Evolutionary conservation across 2,888 invertebrate species (phyloP).

Genomic region (Choreutis nemorana): DNA sequence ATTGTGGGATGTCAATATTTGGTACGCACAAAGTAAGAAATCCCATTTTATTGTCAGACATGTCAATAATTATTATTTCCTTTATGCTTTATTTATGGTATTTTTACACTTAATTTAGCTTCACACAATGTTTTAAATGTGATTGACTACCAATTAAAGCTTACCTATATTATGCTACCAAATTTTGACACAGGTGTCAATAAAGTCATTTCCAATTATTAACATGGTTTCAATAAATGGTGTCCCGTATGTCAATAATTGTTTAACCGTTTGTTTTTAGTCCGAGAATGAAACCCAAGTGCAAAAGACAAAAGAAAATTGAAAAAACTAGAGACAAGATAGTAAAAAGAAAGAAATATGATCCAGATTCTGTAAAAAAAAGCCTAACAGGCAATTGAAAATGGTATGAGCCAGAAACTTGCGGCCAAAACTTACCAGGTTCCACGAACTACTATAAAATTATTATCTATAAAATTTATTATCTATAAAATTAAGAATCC

Average conservation of each 20-base stretch:
- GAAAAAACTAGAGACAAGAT: slow-evolving; percentile 1
- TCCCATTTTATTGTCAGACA: too few species aligned
- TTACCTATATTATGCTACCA: too few species aligned
- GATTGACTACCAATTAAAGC: too few species aligned
- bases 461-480: too few species aligned
- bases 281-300: slow-evolving; percentile 4
- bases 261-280: slow-evolving; percentile 5
- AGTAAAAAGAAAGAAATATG: slow-evolving; percentile 4
- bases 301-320: slow-evolving; percentile 1
- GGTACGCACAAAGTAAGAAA: too few species aligned
- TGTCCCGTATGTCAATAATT: slow-evolving; percentile 5
- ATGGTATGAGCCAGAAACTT: slow-evolving; percentile 9
- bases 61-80: too few species aligned
- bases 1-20: too few species aligned
- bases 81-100: too few species aligned
- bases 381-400: slow-evolving; percentile 5
- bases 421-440: slow-evolving; percentile 9
- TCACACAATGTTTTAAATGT: too few species aligned
- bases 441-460: slow-evolving; percentile 10
- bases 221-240: slow-evolving; percentile 3
- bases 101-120: too few species aligned
- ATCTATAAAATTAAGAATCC: slow-evolving; percentile 7
- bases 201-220: slow-evolving; percentile 5
- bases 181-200: too few species aligned
- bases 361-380: slow-evolving; percentile 7